Base-by-base conservation (phyloP, 2,888 invertebrate genomes). In the Lottia scabra region DNA sequence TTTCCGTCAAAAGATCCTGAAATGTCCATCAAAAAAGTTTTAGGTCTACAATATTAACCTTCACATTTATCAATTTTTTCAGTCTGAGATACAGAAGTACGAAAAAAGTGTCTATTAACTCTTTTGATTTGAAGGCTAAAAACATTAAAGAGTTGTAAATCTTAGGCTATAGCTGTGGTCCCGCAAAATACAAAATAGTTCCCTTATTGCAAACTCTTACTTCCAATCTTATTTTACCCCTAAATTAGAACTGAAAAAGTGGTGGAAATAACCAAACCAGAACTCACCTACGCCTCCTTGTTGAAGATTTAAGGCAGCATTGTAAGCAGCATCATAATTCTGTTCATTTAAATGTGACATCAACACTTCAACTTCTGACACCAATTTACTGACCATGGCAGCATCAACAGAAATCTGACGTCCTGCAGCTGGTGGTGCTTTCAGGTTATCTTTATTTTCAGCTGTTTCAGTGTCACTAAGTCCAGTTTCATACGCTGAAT, bases 331-430 rank as follows among this genome's bases (percentile, higher is more conserved):
- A 69, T 80, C 69, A 70, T 73, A 80, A 69, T 80, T 74, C 68
- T 80, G 72, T 30, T 76, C 77, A 65, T 77, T 70, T 43, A 81
- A 74, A 70, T 80, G 79, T 16, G 70, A 72, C 44, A 81, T 67
- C 15, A 81, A 62, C 66, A 80, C 81, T 64, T 81, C 81, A n/a
- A 81, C 81, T 45, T 77, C 72, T 19, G 66, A 30, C 13, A 77
- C 75, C 65, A 77, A 66, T 30, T 65, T 71, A 23, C 69, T 70
- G 27, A 77, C 68, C 19, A 77, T 43, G 12, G 43, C 63, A 2
- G 70, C 72, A 45, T 75, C 75, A 56, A 73, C 75, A 12, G 26
- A 48, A 1, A 65, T 43, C 65, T 65, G 64, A 19, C 56, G 56
- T 8, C 56, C 56, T 19, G 16, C 19, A 10, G 19, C 65, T 19